Base-by-base conservation (phyloP, 2,113 vertebrate genomes). In the Dunckerocampus dactyliophorus region DNA sequence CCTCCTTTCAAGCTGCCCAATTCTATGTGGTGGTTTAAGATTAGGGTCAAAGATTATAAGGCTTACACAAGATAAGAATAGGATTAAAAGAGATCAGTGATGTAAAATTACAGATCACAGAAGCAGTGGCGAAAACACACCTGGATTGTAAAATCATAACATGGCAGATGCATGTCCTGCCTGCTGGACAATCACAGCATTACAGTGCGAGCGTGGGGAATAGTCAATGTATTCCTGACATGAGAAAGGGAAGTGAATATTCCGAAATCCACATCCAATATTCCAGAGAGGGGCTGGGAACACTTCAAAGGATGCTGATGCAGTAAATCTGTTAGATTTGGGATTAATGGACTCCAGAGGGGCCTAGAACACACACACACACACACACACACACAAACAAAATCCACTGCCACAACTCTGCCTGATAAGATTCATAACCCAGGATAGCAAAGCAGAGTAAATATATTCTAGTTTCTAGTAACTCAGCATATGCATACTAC, bases 1-100 rank as follows among this genome's bases (percentile, higher is more conserved):
- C 46, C 62, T 68, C 75, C 62, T 68, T 79, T 80, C 66, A 59
- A 10, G 62, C 54, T 64, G 69, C 47, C 65, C 65, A 52, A 47
- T 83, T 82, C 84, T 69, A 65, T 82, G 78, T 72, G 78, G 60
- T 58, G 76, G 80, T 85, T 85, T 84, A 82, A 89, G 89, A 92
- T 90, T 90, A 90, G 84, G 90, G 89, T 89, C 88, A 91, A 86
- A 91, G 89, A 91, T 89, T 90, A 90, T 75, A 77, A 62, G 80
- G 80, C 57, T 90, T 90, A 90, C 82, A 82, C 54, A 54, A 84
- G 87, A 90, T 90, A 88, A 90, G 85, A 87, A 89, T 69, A 56
- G 83, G 89, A 92, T 90, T 91, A 90, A 88, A 86, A 69, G 74
- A 77, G 85, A 80, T 89, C 81, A 86, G 77, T 85, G 72, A 87